phyloP scores from a whole-genome alignment of 2,888 invertebrate species.

The Cantharis nigra region DNA sequence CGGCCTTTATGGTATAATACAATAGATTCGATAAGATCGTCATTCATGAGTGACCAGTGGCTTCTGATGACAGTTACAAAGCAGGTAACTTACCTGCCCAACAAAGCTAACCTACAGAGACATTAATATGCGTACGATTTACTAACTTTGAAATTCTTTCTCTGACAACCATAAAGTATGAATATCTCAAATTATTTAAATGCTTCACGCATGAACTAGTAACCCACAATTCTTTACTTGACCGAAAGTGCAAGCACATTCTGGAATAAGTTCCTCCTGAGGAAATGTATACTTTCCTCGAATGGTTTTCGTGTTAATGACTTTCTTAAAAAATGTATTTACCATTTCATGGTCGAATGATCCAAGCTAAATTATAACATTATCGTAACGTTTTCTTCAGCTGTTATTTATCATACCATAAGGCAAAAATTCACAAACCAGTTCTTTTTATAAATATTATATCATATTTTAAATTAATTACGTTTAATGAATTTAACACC shows the following conservation, averaged over 20 bases:
- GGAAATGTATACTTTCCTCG: background rate
- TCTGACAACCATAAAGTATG: background rate
- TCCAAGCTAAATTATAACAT: background rate
- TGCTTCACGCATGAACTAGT: background rate
- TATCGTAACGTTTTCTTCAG: background rate
- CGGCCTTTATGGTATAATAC: background rate
- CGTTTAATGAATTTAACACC: background rate
- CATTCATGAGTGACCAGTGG: constrained; percentile 1
- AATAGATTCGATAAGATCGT: constrained; percentile 1
- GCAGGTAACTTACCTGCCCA: background rate
- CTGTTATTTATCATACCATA: background rate
- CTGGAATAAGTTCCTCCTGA: background rate
- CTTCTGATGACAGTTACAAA: background rate
- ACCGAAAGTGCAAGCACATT: background rate
- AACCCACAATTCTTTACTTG: background rate
- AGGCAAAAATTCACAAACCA: background rate
- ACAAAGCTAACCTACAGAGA: background rate
- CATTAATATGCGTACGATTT: background rate
- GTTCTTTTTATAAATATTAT: background rate
- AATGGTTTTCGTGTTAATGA: background rate
- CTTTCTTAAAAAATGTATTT: background rate
- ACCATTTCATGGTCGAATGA: background rate
- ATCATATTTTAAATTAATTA: background rate
- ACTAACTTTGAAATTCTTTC: background rate
- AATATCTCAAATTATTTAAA: background rate